Evolutionary conservation across 2,888 invertebrate species (phyloP).

Genomic region (Trachelus tabidus): DNA sequence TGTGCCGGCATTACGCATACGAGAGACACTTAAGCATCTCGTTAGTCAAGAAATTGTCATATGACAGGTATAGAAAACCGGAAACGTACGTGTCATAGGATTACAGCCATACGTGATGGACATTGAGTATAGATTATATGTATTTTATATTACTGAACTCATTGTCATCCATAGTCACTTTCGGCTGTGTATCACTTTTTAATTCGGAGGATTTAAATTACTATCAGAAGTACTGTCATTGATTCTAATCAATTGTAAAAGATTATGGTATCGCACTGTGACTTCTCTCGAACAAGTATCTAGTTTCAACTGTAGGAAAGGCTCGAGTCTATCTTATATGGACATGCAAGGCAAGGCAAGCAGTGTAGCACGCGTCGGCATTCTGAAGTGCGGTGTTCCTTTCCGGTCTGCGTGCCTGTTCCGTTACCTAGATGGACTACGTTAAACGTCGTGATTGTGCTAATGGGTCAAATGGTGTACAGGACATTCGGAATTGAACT

Average conservation of each 20-base stretch:
- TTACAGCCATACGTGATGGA: neutral
- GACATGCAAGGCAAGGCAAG: conserved; percentile 45
- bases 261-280: no score
- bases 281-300: no score
- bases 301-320: conserved; percentile 21
- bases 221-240: no score
- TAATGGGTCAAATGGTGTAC: conserved; percentile 50
- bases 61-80: neutral
- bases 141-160: no score
- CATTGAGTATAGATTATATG: no score
- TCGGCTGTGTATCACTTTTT: no score
- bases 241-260: no score
- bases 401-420: conserved; percentile 51
- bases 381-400: conserved; percentile 44
- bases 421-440: conserved; percentile 39
- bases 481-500: no score
- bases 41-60: neutral
- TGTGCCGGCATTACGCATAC: neutral
- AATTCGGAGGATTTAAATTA: no score
- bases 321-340: conserved; percentile 37
- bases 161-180: no score
- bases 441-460: conserved; percentile 42
- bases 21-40: neutral
- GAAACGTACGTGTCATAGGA: neutral
- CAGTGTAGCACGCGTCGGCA: conserved; percentile 54